Conservation (phyloP, 2,888 invertebrate genomes). For the Chrysolina oricalcia region DNA sequence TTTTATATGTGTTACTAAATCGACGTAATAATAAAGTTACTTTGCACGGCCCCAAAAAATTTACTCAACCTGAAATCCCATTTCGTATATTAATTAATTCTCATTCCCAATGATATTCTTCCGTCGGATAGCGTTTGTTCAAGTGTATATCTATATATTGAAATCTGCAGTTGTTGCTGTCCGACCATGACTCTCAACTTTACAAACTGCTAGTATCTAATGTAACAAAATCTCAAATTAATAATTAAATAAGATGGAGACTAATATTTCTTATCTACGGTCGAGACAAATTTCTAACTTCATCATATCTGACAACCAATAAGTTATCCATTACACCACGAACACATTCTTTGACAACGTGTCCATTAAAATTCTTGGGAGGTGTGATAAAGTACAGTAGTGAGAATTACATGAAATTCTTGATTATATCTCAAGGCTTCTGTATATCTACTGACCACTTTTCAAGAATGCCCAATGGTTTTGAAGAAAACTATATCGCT, state of each 20-base stretch:
- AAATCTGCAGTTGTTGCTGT: background rate
- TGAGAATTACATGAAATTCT: background rate
- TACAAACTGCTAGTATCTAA: background rate
- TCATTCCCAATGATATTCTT: background rate
- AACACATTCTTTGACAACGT: slow-evolving; percentile 8
- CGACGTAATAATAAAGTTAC: no score
- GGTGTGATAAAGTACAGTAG: slow-evolving; percentile 8
- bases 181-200: background rate
- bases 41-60: no score
- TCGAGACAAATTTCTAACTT: slow-evolving; percentile 3
- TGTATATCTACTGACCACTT: background rate
- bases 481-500: no score
- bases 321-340: slow-evolving; percentile 8
- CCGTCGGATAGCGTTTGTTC: background rate
- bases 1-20: no score
- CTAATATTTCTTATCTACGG: slow-evolving; percentile 3
- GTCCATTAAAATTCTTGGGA: slow-evolving; percentile 12
- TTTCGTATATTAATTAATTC: no score
- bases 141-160: no score
- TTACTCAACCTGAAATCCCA: no score
- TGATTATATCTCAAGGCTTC: background rate
- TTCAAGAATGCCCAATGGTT: background rate
- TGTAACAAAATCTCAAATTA: background rate
- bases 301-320: slow-evolving; percentile 14
- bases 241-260: background rate